phyloP scores from a whole-genome alignment of 1,140 invertebrate species.

The Conus ventricosus region DNA sequence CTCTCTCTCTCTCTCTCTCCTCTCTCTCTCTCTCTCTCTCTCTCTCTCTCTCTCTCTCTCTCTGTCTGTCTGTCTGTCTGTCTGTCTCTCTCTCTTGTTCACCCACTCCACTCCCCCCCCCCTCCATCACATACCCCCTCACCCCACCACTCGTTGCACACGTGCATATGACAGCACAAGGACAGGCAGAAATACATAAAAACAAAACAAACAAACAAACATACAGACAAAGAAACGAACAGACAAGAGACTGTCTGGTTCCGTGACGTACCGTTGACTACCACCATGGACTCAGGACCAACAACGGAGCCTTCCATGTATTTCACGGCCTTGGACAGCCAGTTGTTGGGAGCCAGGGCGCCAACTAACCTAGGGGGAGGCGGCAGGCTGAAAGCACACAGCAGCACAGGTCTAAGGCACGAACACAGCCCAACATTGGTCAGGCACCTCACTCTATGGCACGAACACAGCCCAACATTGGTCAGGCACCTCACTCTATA shows the following conservation, averaged over 20 bases:
- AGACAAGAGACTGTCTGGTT: too few species aligned
- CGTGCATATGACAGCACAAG: too few species aligned
- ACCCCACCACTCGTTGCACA: too few species aligned
- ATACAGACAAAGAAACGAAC: background rate
- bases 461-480: background rate
- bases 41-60: too few species aligned
- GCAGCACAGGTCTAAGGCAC: background rate
- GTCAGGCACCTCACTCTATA: background rate
- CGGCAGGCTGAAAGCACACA: slow-evolving; percentile 1
- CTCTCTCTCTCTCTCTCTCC: too few species aligned
- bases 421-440: background rate
- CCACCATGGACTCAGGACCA: slow-evolving; percentile 13
- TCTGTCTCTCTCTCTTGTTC: too few species aligned
- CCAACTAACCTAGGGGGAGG: background rate
- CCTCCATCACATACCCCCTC: too few species aligned
- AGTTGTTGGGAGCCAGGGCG: background rate
- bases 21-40: too few species aligned
- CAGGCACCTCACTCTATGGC: too few species aligned
- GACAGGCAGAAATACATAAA: background rate
- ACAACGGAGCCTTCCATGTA: background rate
- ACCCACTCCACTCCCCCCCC: too few species aligned
- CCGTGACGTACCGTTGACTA: slow-evolving; percentile 13
- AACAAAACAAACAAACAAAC: background rate
- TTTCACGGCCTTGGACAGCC: background rate
- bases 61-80: too few species aligned